These are phyloP conservation scores for Drepana arcuata DNA, from an alignment of 1,140 invertebrate genomes.

Conservation along the genomic window DNA sequence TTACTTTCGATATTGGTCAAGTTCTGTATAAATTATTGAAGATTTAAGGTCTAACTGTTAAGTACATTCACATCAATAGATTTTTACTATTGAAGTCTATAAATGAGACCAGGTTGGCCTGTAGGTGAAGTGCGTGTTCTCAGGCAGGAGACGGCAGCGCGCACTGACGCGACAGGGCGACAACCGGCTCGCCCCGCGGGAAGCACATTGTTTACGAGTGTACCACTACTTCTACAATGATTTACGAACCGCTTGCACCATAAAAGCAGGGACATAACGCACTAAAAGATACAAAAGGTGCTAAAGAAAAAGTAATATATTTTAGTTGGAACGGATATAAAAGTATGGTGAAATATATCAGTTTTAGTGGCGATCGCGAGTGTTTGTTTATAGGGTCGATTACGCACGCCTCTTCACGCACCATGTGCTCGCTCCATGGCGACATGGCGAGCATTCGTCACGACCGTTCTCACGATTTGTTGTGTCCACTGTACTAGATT, in stretches of 20 bases:
- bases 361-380: constrained; percentile 52
- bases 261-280: constrained; percentile 63
- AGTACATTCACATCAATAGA: too few species aligned
- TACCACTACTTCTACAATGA: constrained; percentile 67
- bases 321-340: constrained; percentile 65
- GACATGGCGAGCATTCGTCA: constrained; percentile 33
- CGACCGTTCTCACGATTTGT: constrained; percentile 22
- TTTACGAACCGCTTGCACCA: constrained; percentile 61
- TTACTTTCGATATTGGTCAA: too few species aligned
- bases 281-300: constrained; percentile 70
- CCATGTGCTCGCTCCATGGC: constrained; percentile 17
- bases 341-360: constrained; percentile 68
- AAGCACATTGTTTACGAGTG: constrained; percentile 57
- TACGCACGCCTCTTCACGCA: constrained; percentile 46
- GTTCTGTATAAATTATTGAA: too few species aligned
- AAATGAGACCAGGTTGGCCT: too few species aligned
- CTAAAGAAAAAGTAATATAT: constrained; percentile 71
- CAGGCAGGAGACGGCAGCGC: too few species aligned
- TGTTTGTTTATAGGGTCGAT: constrained; percentile 62
- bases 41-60: too few species aligned
- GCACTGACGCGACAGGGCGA: too few species aligned
- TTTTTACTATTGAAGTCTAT: too few species aligned
- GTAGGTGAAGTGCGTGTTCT: too few species aligned
- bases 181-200: constrained; percentile 36
- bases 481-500: background rate